These are phyloP conservation scores for Aurelia aurita DNA, from an alignment of 30 jellyfish, hydroid and myxozoan species.

Conservation along the genomic window DNA sequence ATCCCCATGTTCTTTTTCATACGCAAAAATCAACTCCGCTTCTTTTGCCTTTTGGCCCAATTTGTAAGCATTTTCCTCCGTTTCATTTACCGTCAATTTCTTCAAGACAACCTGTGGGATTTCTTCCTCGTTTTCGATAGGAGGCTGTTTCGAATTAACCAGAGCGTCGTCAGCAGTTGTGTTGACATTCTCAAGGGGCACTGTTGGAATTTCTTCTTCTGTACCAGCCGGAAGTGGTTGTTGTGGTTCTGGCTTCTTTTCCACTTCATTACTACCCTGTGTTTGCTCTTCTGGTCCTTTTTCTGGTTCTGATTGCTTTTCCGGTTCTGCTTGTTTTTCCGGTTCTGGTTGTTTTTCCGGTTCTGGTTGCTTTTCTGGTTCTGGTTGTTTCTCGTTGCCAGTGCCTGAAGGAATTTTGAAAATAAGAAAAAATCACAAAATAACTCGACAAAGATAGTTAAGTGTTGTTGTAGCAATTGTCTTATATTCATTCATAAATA, in stretches of 20 bases:
- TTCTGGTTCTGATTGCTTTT: constrained; percentile 2
- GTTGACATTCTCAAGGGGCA: constrained; percentile 26
- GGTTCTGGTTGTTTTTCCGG: not conserved
- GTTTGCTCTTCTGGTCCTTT: not conserved
- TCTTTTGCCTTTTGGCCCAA: constrained; percentile 47
- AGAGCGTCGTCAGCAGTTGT: constrained; percentile 47
- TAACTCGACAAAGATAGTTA: too few species aligned
- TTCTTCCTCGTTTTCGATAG: constrained; percentile 15
- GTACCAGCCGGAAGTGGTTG: constrained; percentile 14
- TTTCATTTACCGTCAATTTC: constrained; percentile 63
- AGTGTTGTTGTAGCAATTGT: too few species aligned
- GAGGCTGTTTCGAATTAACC: constrained; percentile 8
- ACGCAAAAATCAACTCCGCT: constrained; percentile 62
- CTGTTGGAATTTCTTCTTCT: constrained; percentile 43
- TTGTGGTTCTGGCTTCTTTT: constrained; percentile 8
- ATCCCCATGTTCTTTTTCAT: constrained; percentile 79
- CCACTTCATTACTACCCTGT: constrained; percentile 11
- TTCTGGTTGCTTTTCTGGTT: too few species aligned
- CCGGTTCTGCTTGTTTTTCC: not conserved
- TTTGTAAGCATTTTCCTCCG: constrained; percentile 76
- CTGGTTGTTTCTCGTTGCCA: too few species aligned
- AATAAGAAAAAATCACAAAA: too few species aligned
- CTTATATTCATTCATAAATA: too few species aligned
- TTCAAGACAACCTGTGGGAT: constrained; percentile 52
- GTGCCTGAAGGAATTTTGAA: not conserved